Base-by-base conservation (phyloP, 2,113 vertebrate genomes). In the Coreoperca whiteheadi region DNA sequence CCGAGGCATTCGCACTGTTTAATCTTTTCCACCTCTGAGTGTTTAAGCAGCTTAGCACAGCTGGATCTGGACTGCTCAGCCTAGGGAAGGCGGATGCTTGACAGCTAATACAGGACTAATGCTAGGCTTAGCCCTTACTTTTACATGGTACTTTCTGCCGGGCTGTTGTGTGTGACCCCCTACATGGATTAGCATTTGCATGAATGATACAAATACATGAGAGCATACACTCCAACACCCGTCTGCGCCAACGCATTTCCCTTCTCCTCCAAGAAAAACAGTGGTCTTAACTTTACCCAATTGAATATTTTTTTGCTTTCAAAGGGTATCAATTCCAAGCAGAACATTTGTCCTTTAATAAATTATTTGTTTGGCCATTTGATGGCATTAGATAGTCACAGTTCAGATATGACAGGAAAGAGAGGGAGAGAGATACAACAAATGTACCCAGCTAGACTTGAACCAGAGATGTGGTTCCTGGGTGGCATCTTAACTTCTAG, bases 11-110 rank as follows among this genome's bases (percentile, higher is more conserved):
- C 64, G 68, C 15, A 4, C 82, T 68, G 81, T 82, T 84, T 69
- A 86, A 88, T 87, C 86, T 50, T 73, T 84, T 89, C 75, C 70
- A 74, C 81, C 79, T 85, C 77, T 25, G 41, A 82, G 90, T 68
- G 90, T 90, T 92, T 93, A 94, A 92, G 93, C 74, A 81, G 90
- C 91, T 91, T 94, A 94, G 92, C 91, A 88, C 89, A 77, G 84
- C 79, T 72, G 83, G 84, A 84, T 86, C 78, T 83, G 70, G n/a
- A 67, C 72, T 69, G 66, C 73, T 84, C 63, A 68, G 61, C 39
- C 76, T 23, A 30, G 39, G 74, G 60, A 16, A 50, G 64, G 53
- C 64, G 83, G 75, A 86, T 83, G 66, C 83, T 39, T 65, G 46
- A 78, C 72, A 79, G 68, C 74, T 59, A 82, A 81, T 72, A 84